A percentile compares a stretch with the other conserved stretches of the same genome.
Evolutionary conservation across 2,888 invertebrate species (phyloP).

Genomic region (Metallyticus violacea): DNA sequence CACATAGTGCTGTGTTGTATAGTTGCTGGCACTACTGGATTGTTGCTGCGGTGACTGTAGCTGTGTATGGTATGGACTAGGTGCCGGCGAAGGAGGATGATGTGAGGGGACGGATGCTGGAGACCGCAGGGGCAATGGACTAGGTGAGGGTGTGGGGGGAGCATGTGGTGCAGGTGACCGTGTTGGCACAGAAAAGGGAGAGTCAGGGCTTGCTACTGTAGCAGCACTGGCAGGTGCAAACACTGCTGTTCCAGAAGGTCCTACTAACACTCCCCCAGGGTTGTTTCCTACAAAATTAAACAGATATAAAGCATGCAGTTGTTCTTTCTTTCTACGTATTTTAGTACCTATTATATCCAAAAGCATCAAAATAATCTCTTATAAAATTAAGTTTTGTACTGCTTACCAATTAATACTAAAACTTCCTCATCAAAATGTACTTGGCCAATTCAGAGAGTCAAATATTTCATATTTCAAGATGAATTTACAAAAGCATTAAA

Average conservation of each 20-base stretch:
- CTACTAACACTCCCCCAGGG: slow-evolving; percentile 16
- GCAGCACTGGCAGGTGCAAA: slow-evolving; percentile 12
- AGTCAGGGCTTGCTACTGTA: slow-evolving; percentile 27
- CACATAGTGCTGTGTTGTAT: background rate
- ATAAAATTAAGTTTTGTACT: too few relatives aligned
- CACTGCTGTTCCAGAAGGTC: slow-evolving; percentile 23
- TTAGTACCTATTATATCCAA: too few relatives aligned
- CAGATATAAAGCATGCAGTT: too few relatives aligned
- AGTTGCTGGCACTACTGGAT: background rate
- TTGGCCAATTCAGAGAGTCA: too few relatives aligned
- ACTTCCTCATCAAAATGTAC: too few relatives aligned
- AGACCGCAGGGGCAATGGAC: slow-evolving; percentile 30
- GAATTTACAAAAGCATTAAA: too few relatives aligned
- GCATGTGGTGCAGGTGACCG: slow-evolving; percentile 30
- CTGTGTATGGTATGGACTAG: slow-evolving; percentile 28
- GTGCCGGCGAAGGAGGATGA: slow-evolving; percentile 31
- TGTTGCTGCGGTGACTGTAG: slow-evolving; percentile 28
- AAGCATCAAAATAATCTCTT: too few relatives aligned
- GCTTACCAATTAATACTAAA: too few relatives aligned
- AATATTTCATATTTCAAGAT: too few relatives aligned
- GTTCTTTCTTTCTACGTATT: too few relatives aligned
- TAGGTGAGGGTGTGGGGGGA: slow-evolving; percentile 33
- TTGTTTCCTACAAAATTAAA: background rate
- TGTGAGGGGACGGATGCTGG: slow-evolving; percentile 27
- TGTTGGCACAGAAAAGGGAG: slow-evolving; percentile 30